Percentiles rank a stretch among this genome's conserved stretches.
Evolutionary conservation across 2,888 invertebrate genomes (phyloP).

Genomic region (Amiota minor): DNA sequence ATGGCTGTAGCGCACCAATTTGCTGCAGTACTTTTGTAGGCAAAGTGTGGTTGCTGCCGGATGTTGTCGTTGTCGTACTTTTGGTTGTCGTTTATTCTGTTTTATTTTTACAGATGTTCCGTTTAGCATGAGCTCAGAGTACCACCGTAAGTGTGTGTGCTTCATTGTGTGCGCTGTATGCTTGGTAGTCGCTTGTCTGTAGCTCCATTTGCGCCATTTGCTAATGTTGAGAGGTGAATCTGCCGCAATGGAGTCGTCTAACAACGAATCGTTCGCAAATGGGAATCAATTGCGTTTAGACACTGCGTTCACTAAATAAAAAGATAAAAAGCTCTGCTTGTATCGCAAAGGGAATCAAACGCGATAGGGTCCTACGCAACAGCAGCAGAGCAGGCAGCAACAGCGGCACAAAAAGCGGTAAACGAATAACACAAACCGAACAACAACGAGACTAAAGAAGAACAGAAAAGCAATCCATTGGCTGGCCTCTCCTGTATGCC

Average conservation of each 20-base stretch:
- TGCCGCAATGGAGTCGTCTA: neutral
- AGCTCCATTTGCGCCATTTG: no score
- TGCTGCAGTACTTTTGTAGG: no score
- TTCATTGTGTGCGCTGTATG: no score
- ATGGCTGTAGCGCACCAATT: neutral
- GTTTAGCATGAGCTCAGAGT: neutral
- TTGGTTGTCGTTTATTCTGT: no score
- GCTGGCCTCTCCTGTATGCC: constrained; percentile 11
- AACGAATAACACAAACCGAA: constrained; percentile 9
- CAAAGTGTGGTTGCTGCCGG: no score
- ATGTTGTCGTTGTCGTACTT: no score
- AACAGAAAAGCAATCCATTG: constrained; percentile 19
- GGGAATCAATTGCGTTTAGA: constrained; percentile 25
- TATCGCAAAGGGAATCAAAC: constrained; percentile 64
- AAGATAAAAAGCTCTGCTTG: constrained; percentile 9
- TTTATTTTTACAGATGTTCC: no score
- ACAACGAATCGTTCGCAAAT: constrained; percentile 12
- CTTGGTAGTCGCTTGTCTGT: no score
- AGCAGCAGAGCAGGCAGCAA: constrained; percentile 38
- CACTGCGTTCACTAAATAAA: neutral
- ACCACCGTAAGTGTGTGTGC: no score
- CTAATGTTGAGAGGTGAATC: no score
- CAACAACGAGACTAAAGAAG: constrained; percentile 28
- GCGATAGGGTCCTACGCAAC: constrained; percentile 46
- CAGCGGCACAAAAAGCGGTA: constrained; percentile 39